Evolutionary conservation across 2,888 invertebrate species (phyloP), one percentile per base, ranked within the genome.

Genomic region (Muscina levida): DNA sequence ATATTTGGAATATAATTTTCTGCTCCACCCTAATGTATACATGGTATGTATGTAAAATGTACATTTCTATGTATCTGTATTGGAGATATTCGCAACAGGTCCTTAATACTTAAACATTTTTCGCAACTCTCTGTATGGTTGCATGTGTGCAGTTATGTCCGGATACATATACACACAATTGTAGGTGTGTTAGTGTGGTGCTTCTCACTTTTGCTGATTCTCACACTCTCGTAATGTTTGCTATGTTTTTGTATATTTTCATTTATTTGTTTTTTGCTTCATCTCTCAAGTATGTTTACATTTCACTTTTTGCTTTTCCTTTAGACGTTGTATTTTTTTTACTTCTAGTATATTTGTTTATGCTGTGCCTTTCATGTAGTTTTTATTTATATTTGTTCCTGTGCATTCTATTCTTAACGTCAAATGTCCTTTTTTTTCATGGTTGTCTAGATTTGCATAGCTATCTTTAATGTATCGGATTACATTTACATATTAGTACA

Each of bases 21-120:
- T 48, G 6, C 19, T 48, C 42, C 31, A 10, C 19, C 62, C n/a
- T n/a, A n/a, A n/a, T n/a, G n/a, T n/a, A 4, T 13, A 0, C 13
- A 39, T 46, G 19, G 8, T 62, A 10, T 56, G 22, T 53, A 15
- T 17, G 31, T 39, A 11, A 31, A 0, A 6, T 62, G 11, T 1
- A 5, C 11, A 65, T 15, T 31, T 13, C 2, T 46, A 31, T 8
- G 5, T 39, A 6, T 48, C 11, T 72, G 46, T 65, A 62, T 31
- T 77, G 59, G 59, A 59, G 67, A 71, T 71, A 71, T 80, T 81
- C 74, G 77, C 81, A 81, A 81, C 81, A 81, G 81, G 81, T 81
- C 67, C 46, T 48, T 11, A 66, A 62, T 72, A 67, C 39, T 72
- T 67, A 53, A 51, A 59, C 53, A 53, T 53, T 53, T 53, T 53